phyloP scores from a whole-genome alignment of 2,888 invertebrate genomes.

The Podabrus alpinus region DNA sequence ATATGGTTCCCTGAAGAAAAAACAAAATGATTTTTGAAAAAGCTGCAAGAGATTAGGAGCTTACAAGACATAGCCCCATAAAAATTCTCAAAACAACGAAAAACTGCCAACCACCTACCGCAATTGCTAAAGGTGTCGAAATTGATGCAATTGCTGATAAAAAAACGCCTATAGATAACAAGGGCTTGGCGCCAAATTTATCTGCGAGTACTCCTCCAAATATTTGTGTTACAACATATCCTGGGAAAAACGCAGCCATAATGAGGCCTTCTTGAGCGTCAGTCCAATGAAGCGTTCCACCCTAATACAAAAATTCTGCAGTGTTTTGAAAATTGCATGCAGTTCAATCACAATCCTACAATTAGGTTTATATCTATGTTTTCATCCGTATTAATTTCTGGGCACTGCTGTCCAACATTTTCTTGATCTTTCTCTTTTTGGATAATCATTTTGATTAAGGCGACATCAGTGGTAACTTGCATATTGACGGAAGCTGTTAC shows the following conservation, averaged over 20 bases:
- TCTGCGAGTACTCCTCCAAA: conserved; percentile 78
- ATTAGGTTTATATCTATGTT: no score
- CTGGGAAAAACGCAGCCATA: conserved; percentile 80
- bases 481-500: conserved; percentile 55
- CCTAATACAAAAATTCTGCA: background rate
- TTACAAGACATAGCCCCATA: conserved; percentile 61
- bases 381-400: background rate
- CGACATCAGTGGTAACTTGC: conserved; percentile 52
- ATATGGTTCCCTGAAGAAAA: conserved; percentile 59
- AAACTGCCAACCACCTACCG: no score
- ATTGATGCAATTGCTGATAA: conserved; percentile 77
- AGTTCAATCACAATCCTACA: background rate
- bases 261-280: conserved; percentile 72
- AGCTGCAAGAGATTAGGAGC: no score
- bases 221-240: conserved; percentile 78
- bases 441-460: conserved; percentile 56
- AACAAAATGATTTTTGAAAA: no score
- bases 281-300: conserved; percentile 61
- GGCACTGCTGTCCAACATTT: background rate
- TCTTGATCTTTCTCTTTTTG: background rate
- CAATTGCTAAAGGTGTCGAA: conserved; percentile 73
- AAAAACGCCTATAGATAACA: conserved; percentile 74
- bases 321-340: background rate
- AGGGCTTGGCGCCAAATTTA: conserved; percentile 79
- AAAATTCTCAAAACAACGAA: conserved; percentile 42